Conservation (phyloP, 2,113 vertebrate genomes). For the Onychorhynchus coronatus region DNA sequence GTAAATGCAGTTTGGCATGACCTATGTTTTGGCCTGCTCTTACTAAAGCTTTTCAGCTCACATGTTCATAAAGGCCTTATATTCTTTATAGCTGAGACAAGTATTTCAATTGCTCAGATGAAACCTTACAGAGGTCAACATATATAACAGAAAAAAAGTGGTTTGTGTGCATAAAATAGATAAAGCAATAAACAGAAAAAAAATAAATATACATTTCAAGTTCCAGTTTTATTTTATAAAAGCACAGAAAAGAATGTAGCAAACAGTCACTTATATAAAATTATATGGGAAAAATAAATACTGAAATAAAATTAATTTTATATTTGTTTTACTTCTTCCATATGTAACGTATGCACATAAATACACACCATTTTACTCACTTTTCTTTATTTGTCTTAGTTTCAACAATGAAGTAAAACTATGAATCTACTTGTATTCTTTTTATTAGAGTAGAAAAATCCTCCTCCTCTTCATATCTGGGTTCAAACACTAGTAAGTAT, state of each 20-base stretch:
- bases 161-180: background rate
- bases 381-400: background rate
- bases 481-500: background rate
- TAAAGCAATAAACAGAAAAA: background rate
- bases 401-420: background rate
- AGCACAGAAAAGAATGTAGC: background rate
- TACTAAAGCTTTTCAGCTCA: background rate
- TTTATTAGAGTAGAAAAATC: background rate
- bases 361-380: background rate
- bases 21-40: background rate
- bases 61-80: background rate
- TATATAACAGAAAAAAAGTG: background rate
- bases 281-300: background rate
- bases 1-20: background rate
- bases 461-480: background rate
- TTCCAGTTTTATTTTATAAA: background rate
- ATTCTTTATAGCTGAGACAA: background rate
- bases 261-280: background rate
- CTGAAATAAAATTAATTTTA: background rate
- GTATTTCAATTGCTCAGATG: background rate
- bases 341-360: background rate
- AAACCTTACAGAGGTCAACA: background rate
- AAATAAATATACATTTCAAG: background rate
- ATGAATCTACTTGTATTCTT: background rate
- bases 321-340: background rate